Base-by-base conservation (phyloP, 2,113 vertebrate species). In the Hyla sarda region DNA sequence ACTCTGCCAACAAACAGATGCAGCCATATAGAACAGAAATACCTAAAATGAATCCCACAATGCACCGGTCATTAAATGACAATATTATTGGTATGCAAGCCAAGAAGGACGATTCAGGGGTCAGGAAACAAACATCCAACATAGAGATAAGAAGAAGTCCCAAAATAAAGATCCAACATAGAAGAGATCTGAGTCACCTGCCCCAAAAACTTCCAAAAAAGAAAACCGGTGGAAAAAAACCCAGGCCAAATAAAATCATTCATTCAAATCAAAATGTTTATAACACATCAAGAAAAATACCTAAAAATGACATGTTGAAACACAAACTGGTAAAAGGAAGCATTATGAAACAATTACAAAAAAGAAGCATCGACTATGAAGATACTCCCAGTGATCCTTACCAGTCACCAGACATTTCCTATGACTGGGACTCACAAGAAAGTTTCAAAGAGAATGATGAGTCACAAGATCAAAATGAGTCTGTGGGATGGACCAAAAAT, bases 291-390 rank as follows among this genome's bases (percentile, higher is more conserved):
- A 28, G n/a, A 69, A 82, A 30, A 28, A 50, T 30, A 13, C 21
- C 23, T 47, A n/a, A 13, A 23, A 5, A 23, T 45, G 71, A 56
- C 32, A 74, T 48, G 34, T 17, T 41, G 1, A 73, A 74, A 45
- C 34, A 23, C 25, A 58, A 17, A 21, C 12, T 74, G 2, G 25
- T 16, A 45, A 74, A 75, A 84, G 21, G n/a, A 50, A 28, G 41
- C 12, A 67, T n/a, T 19, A 34, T 41, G 14, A 72, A 30, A 45
- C 25, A 47, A 12, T 58, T 84, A 30, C 45, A 85, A 25, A 85
- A 85, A 77, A 77, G 83, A 60, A 85, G 73, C 34, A n/a, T 14
- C 28, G 45, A 52, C 25, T 52, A 62, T 62, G 54, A 80, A 45
- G 56, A 37, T 13, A 80, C 14, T 23, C 12, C 10, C n/a, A 16